These are phyloP conservation scores for Muscicapa comitata DNA, from an alignment of 2,797 vertebrate genomes.

Conservation along the genomic window DNA sequence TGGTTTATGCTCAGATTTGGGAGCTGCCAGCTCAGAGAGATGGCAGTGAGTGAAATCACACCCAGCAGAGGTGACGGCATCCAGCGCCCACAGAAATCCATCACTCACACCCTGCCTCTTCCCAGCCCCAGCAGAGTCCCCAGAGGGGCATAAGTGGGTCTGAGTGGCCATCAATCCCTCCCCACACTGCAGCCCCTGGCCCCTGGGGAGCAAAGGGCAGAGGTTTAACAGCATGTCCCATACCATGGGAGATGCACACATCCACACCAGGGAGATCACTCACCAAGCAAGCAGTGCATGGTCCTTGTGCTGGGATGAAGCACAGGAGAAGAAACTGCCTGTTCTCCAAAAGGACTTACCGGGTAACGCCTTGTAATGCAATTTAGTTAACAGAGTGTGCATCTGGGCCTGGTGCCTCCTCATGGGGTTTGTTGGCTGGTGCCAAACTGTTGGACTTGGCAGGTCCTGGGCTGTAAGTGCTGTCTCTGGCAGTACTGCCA, in stretches of 20 bases:
- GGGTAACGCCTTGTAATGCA: accelerated
- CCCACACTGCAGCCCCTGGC: background rate
- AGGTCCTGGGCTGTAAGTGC: background rate
- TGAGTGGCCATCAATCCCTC: background rate
- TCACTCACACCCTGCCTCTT: accelerated
- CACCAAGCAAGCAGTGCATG: accelerated
- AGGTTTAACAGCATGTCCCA: background rate
- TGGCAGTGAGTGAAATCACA: background rate
- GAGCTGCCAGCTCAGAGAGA: background rate
- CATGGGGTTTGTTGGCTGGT: background rate
- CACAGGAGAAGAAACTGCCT: accelerated
- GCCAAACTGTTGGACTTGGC: background rate
- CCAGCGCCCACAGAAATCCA: background rate
- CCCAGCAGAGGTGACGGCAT: background rate
- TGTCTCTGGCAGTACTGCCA: background rate
- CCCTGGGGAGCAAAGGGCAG: background rate
- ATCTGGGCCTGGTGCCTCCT: background rate
- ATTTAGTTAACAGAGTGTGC: background rate
- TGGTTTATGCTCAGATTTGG: background rate
- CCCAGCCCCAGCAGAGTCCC: background rate
- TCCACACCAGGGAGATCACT: background rate
- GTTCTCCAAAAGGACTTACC: background rate
- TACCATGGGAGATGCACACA: accelerated
- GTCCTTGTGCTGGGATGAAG: background rate
- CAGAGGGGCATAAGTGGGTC: background rate